These are phyloP conservation scores for Pangasius djambal DNA, from an alignment of 2,797 vertebrate genomes.

Conservation along the genomic window DNA sequence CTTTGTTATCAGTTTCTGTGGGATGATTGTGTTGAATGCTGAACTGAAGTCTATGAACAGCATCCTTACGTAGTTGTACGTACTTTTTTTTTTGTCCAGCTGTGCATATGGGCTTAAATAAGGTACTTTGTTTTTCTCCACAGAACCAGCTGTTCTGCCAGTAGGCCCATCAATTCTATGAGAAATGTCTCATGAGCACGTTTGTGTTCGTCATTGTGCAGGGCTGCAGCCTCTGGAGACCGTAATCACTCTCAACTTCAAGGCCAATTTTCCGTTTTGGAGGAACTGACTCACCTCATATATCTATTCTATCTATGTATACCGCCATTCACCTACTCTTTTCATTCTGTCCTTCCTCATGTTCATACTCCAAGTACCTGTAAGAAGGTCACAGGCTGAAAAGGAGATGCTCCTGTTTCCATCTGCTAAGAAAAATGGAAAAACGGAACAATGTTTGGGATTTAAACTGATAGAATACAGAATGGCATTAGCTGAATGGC, in stretches of 20 bases:
- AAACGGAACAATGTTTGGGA: background rate
- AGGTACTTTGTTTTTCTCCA: background rate
- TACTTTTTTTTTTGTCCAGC: too few species aligned
- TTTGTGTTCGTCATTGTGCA: background rate
- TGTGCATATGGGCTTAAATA: background rate
- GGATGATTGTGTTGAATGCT: too few species aligned
- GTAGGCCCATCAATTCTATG: background rate
- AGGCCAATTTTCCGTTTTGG: background rate
- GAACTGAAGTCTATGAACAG: too few species aligned
- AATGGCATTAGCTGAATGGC: background rate
- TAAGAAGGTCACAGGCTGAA: background rate
- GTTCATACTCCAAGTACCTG: background rate
- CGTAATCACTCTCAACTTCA: background rate
- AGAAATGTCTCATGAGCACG: background rate
- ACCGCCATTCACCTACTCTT: background rate
- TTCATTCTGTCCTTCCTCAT: background rate
- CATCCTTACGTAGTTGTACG: too few species aligned
- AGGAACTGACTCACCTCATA: background rate
- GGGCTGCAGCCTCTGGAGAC: background rate
- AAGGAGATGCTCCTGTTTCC: background rate
- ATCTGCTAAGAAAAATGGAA: background rate
- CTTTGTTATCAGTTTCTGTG: too few species aligned
- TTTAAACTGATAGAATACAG: background rate
- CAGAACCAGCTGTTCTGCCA: constrained; percentile 1
- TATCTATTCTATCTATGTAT: background rate